Evolutionary conservation across 2,797 vertebrate species (phyloP), one percentile per base, ranked within the genome.

Genomic region (Heteromormyrus szaboi): DNA sequence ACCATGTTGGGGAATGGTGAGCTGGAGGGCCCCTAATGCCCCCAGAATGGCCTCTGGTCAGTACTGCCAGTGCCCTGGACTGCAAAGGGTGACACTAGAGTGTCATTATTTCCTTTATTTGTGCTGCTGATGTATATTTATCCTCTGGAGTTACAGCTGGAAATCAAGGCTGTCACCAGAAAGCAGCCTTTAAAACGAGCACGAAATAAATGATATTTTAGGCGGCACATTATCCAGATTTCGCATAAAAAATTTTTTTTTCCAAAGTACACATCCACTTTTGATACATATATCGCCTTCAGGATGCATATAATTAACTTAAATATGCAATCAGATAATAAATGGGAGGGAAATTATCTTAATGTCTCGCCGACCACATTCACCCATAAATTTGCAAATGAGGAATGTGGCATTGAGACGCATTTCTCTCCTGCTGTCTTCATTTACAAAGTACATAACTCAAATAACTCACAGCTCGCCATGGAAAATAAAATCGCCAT

Each of bases 301-400:
- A 51, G 81, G 29, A 86, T 54, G 50, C 85, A 86, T 37, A 56
- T 86, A 56, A 86, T 86, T 56, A 86, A 59, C 85, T 56, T 56
- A 54, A 86, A 59, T 56, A 59, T 86, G 50, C 85, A 86, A 86
- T 86, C 51, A 86, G 85, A 56, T 86, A 22, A 86, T 86, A 53
- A 53, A 37, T 37, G 50, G 22, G 48, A 25, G 48, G 53, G 19
- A 37, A 53, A 86, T 86, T 86, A 86, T 53, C 51, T 86, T 86
- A 86, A 86, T 33, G 84, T 56, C 84, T 56, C 84, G 4, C 51
- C 51, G 37, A 56, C 84, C 84, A 56, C 84, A 86, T 86, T 84
- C 51, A 25, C 83, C 44, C 22, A 53, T 50, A 86, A 86, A 86
- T 86, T 56, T 86, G 85, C 33, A 6, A 6, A 22, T 56, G 29